A percentile compares a stretch with the other conserved stretches of the same genome.
phyloP scores from a whole-genome alignment of 2,113 vertebrate species.

The Oxyura jamaicensis region DNA sequence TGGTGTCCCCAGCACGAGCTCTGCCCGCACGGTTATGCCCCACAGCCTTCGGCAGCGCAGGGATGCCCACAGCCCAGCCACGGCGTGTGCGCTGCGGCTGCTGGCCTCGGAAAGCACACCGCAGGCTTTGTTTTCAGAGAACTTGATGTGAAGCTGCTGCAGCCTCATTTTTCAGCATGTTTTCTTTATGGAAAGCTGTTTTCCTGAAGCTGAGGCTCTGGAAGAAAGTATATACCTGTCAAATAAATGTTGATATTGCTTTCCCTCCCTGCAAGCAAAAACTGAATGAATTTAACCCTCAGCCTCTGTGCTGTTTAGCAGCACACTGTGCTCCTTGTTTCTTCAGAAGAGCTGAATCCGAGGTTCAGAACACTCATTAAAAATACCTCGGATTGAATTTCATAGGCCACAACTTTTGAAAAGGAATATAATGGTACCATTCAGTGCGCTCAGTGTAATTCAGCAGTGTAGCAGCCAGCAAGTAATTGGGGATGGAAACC shows the following conservation, averaged over 20 bases:
- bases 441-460: slow-evolving; percentile 54
- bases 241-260: slow-evolving; percentile 49
- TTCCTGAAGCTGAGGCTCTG: neutral
- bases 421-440: slow-evolving; percentile 74
- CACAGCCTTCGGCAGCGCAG: neutral
- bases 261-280: neutral
- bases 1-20: accelerated
- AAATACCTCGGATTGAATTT: slow-evolving; percentile 77
- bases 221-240: neutral
- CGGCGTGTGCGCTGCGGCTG: accelerated
- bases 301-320: neutral
- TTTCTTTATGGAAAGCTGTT: slow-evolving; percentile 4
- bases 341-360: slow-evolving; percentile 48
- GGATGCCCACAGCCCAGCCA: neutral
- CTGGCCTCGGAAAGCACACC: neutral
- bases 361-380: slow-evolving; percentile 69
- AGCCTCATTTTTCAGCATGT: slow-evolving; percentile 1
- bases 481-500: neutral
- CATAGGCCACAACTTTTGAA: slow-evolving; percentile 58
- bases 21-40: neutral
- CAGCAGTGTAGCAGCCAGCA: neutral
- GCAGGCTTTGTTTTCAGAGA: neutral
- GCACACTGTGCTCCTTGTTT: slow-evolving; percentile 77
- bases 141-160: neutral
- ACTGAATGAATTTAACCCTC: slow-evolving; percentile 63